Conservation (phyloP, 1,140 invertebrate species). For the Proctacanthus coquilletti region DNA sequence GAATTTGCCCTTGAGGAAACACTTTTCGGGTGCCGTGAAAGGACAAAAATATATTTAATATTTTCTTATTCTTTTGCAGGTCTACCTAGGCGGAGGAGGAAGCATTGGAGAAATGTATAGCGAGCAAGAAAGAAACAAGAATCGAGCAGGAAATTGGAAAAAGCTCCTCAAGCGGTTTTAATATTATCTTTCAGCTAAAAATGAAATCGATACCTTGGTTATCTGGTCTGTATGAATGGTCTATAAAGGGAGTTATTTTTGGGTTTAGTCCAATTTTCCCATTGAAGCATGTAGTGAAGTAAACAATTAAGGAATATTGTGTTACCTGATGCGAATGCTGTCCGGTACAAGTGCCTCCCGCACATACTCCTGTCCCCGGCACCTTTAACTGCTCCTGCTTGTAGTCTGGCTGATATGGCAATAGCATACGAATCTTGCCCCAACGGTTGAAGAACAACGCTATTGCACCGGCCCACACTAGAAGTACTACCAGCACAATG, state of each 20-base stretch:
- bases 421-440: conserved; percentile 85
- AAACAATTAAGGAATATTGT: neutral
- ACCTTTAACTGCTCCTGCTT: conserved; percentile 70
- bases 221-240: neutral
- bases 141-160: no score
- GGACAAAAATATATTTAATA: no score
- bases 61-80: no score
- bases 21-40: no score
- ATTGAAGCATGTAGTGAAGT: no score
- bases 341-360: conserved; percentile 38
- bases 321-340: conserved; percentile 33
- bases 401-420: conserved; percentile 82
- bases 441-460: conserved; percentile 79
- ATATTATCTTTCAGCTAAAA: neutral
- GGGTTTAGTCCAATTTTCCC: no score
- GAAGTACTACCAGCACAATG: conserved; percentile 69
- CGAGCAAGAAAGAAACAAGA: no score
- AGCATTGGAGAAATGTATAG: no score
- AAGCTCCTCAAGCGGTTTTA: neutral
- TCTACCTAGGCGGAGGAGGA: no score
- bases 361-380: conserved; percentile 57
- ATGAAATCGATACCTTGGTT: neutral
- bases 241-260: neutral
- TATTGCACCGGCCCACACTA: conserved; percentile 77
- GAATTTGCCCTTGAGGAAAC: no score